Base-by-base conservation (phyloP, 2,113 vertebrate species). In the Psilopogon haemacephalus region DNA sequence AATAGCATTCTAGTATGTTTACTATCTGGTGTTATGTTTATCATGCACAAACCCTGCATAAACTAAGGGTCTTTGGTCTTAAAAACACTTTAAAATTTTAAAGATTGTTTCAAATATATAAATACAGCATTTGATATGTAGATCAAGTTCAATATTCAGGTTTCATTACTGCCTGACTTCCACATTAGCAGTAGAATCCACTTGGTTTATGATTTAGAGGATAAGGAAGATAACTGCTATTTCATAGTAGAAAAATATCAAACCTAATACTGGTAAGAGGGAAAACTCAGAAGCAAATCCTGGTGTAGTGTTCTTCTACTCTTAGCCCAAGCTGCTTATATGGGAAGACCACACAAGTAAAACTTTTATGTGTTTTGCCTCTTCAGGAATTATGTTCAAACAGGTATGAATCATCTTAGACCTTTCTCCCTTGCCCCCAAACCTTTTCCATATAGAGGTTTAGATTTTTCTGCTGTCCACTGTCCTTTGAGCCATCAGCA, bases 61-160 rank as follows among this genome's bases (percentile, higher is more conserved):
- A 91, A 84, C 56, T 68, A 81, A 84, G 69, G 74, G 77, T 32
- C 82, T 91, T 76, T 35, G 56, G 72, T 89, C 86, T 87, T 88
- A 68, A 78, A 94, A 75, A 94, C n/a, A 30, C 35, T 58, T 68
- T 65, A 4, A 88, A 69, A 84, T 81, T 50, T 48, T 75, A 32
- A 70, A 88, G 59, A 16, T 27, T 52, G 42, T 55, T 92, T 73
- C 92, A 65, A 86, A 84, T 67, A 40, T 74, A 52, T 84, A 93
- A 94, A 84, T 90, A 81, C 59, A 76, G 32, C 87, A 79, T 26
- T 94, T 84, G 8, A 42, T 96, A 82, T 85, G 77, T 94, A 94
- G 94, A 89, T 91, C 76, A 86, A 74, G 89, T 95, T 91, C 86
- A 42, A 84, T 93, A 94, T 81, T 96, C 88, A 85, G 55, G 95